phyloP scores from a whole-genome alignment of 2,888 invertebrate species.

The Epicampocera succincta region DNA sequence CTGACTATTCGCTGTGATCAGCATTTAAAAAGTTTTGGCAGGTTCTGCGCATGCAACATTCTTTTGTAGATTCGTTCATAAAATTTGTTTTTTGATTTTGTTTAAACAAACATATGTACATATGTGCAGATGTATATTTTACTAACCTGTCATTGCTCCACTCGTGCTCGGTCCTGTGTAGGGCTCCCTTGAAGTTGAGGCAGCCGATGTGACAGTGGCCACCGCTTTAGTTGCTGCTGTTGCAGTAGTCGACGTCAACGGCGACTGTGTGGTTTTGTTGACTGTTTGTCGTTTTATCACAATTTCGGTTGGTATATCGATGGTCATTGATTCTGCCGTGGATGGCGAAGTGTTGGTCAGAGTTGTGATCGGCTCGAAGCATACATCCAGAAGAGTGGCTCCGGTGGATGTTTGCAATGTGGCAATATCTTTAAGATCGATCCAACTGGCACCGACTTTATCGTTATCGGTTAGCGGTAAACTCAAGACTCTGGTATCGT shows the following conservation, averaged over 20 bases:
- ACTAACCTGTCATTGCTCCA: constrained; percentile 79
- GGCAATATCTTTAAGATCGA: constrained; percentile 80
- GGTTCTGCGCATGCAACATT: too few relatives aligned
- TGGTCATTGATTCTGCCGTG: constrained; percentile 71
- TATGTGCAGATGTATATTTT: background rate
- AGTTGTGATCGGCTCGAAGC: constrained; percentile 74
- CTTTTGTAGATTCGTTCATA: too few relatives aligned
- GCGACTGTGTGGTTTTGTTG: constrained; percentile 62
- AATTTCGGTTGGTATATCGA: constrained; percentile 72
- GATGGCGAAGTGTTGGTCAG: constrained; percentile 66
- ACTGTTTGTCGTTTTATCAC: constrained; percentile 68
- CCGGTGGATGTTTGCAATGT: constrained; percentile 75
- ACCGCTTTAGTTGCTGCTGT: constrained; percentile 48
- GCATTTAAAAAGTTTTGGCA: too few relatives aligned
- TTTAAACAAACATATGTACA: too few relatives aligned
- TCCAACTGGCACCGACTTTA: constrained; percentile 80
- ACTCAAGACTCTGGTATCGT: constrained; percentile 79
- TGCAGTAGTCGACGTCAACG: constrained; percentile 52
- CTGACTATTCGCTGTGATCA: too few relatives aligned
- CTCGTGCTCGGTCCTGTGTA: constrained; percentile 72
- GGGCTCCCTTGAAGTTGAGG: constrained; percentile 67
- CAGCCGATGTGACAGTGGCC: constrained; percentile 69
- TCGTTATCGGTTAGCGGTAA: constrained; percentile 79
- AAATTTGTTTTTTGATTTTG: too few relatives aligned
- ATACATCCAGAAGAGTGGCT: constrained; percentile 76